Base-by-base conservation (phyloP, 2,888 invertebrate genomes). In the Acrocyrtus sp. region DNA sequence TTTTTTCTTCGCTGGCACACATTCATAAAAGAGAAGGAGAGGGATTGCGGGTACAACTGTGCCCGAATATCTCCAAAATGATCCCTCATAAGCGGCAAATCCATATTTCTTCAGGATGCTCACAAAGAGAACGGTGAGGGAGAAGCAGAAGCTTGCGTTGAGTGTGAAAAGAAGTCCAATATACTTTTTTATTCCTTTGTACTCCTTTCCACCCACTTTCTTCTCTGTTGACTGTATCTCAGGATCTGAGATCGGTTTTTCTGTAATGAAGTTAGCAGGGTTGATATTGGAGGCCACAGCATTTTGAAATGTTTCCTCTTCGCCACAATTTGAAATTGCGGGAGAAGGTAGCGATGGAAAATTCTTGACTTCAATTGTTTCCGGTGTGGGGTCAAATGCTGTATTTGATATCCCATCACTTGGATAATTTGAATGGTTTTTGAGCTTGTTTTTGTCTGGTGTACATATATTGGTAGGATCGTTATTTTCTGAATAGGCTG, bases 41-140 rank as follows among this genome's bases (percentile, higher is more conserved):
- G 78, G 78, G 19, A 80, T 73, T 8, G 74, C 63, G 4, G 78
- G 80, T 4, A 78, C 12, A 8, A 74, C 65, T 5, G 77, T 70
- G 1, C 80, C 79, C 8, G 72, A 27, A 54, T 80, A 80, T 56
- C 80, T 61, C 76, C 76, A 80, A 62, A 80, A 80, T 0, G 74
- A 72, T 6, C 77, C 24, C 2, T 72, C 72, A 43, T 73, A 78
- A 3, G 69, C 74, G 50, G 77, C 74, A 58, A 75, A 74, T 0
- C 72, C 73, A 34, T 77, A 76, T 8, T 73, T 69, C 21, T 61
- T 72, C 26, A 80, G 47, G 3, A 78, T 43, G 68, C 78, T 80
- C 1, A 74, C 80, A 43, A 78, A 67, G 0, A 80, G 68, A 39
- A 69, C 69, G 26, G 61, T 77, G 3, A 77, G 17, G 0, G 80